Base-by-base conservation (phyloP, 2,888 invertebrate species). In the Drosophila acutilabella region DNA sequence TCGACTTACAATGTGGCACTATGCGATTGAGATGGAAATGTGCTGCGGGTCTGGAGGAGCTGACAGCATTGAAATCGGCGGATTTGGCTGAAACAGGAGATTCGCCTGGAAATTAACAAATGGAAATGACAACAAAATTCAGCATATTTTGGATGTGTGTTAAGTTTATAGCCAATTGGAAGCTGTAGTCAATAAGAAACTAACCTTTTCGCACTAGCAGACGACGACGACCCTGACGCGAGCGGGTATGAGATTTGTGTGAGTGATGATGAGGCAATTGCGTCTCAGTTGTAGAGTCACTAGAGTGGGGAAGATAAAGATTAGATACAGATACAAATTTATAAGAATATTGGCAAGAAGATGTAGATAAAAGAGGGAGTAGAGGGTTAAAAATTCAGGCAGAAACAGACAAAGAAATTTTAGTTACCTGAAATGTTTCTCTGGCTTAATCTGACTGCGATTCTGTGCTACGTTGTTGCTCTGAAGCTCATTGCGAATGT, bases 21-120 rank as follows among this genome's bases (percentile, higher is more conserved):
- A 85, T 89, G 44, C 81, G 81, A 50, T 88, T 88, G 45, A 92
- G 64, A 65, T 92, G 92, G 50, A 91, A 92, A 69, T 92, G 91
- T 2, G 90, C 91, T 0, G 91, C 91, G 0, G 89, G 77, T 20
- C 64, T 66, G 4, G 41, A 41, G 36, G 23, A 16, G 18, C n/a
- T 26, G 18, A 41, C 20, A 1, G 26, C 56, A 14, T 45, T 50
- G n/a, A n/a, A 70, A 38, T 58, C 70, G 11, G 51, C 54, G 26
- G 81, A 84, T 88, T 90, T 91, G 64, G 88, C 91, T 91, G 90
- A 90, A 91, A 91, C 72, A 71, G 81, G 72, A 89, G 83, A 91
- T 77, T 91, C 89, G 80, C 89, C 90, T 91, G 90, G 50, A 78
- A 90, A 72, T 84, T 86, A 78, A 78, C 68, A 71, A 65, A 74